Evolutionary conservation across 2,797 vertebrate species (phyloP).

Genomic region (Pangasius macronema): DNA sequence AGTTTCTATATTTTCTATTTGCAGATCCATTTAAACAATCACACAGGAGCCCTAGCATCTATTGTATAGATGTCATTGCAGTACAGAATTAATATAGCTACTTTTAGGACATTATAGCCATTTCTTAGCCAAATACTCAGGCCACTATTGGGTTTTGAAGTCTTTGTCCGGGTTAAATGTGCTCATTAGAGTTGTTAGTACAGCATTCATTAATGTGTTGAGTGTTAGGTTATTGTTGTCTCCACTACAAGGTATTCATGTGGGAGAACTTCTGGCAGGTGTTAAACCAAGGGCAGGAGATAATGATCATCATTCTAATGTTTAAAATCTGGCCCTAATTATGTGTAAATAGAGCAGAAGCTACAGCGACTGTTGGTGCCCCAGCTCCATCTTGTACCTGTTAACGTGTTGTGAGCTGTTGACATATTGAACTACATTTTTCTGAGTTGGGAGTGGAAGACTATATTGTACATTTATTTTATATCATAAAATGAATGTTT

Average conservation of each 20-base stretch:
- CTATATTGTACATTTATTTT: constrained; percentile 30
- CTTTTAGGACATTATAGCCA: constrained; percentile 25
- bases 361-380: constrained; percentile 7
- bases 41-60: background rate
- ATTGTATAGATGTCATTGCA: background rate
- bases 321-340: constrained; percentile 47
- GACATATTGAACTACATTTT: background rate
- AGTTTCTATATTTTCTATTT: constrained; percentile 18
- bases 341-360: constrained; percentile 50
- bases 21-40: background rate
- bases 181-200: constrained; percentile 47
- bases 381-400: constrained; percentile 6
- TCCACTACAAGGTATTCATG: constrained; percentile 47
- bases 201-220: constrained; percentile 46
- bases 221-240: constrained; percentile 25
- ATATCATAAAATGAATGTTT: background rate
- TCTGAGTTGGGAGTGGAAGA: constrained; percentile 8
- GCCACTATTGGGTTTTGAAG: constrained; percentile 35
- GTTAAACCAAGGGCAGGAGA: constrained; percentile 50
- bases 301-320: constrained; percentile 49
- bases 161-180: constrained; percentile 40
- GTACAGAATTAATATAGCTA: constrained; percentile 14
- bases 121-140: constrained; percentile 34
- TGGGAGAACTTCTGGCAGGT: constrained; percentile 41
- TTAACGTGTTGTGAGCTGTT: background rate